Evolutionary conservation across 2,888 invertebrate species (phyloP).

Genomic region (Aethes cnicana): DNA sequence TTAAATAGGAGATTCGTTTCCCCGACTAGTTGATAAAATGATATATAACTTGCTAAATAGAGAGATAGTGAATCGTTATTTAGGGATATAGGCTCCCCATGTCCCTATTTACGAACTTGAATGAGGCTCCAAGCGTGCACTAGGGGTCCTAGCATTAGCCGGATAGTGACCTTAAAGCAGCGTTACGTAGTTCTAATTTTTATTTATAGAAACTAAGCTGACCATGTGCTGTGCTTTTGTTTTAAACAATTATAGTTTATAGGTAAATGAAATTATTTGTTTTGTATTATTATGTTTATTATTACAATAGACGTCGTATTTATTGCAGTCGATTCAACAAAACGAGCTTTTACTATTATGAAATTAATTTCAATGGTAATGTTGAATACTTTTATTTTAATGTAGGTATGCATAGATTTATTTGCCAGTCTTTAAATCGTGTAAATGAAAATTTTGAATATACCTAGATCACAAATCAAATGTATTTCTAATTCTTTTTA

Average conservation of each 20-base stretch:
- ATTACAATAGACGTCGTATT: slow-evolving; percentile 65
- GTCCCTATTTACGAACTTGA: no score
- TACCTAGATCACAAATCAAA: slow-evolving; percentile 66
- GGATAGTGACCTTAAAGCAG: slow-evolving; percentile 64
- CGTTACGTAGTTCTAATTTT: slow-evolving; percentile 72
- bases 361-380: slow-evolving; percentile 51
- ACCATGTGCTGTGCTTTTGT: slow-evolving; percentile 82
- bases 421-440: slow-evolving; percentile 66
- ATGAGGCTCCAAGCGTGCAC: slow-evolving; percentile 59
- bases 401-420: slow-evolving; percentile 56
- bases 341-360: slow-evolving; percentile 68
- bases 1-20: no score
- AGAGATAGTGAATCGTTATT: no score
- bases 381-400: slow-evolving; percentile 60
- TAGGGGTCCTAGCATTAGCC: slow-evolving; percentile 75
- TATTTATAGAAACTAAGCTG: slow-evolving; percentile 77
- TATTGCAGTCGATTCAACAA: slow-evolving; percentile 73
- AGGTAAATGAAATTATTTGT: slow-evolving; percentile 77
- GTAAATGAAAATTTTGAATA: slow-evolving; percentile 47
- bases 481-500: slow-evolving; percentile 67
- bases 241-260: slow-evolving; percentile 78
- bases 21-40: no score
- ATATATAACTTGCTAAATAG: no score
- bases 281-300: slow-evolving; percentile 60
- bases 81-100: no score